Evolutionary conservation across 1,140 invertebrate genomes (phyloP), one percentile per base, ranked within the genome.

Genomic region (Paracyclopina nana): DNA sequence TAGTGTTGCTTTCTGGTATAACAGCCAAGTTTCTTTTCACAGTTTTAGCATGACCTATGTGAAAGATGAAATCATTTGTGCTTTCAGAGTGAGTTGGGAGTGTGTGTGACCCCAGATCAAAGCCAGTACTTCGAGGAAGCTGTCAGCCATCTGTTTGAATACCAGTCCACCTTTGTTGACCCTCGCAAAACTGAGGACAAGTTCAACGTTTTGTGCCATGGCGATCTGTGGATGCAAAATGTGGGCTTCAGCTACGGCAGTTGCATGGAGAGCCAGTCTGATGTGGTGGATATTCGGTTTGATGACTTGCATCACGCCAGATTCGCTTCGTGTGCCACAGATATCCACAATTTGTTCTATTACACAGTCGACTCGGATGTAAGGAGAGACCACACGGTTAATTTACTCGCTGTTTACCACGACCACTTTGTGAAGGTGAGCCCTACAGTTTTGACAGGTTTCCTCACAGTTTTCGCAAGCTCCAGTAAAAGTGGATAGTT

Each of bases 151-250:
- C 34, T 38, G 14, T 20, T 16, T 9, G 20, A 20, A 16, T 16
- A 16, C 34, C 34, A 38, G 20, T 9, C n/a, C 8, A 20, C 14
- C 34, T 16, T 38, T n/a, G 34, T 38, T n/a, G 20, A 38, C 8
- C 34, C 34, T 9, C 4, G 9, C 34, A n/a, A 38, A 38, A 20
- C 14, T 16, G 34, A 38, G n/a, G 14, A n/a, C n/a, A n/a, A 3
- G 8, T 38, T 38, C 34, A n/a, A 38, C 34, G 34, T 38, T 2
- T 38, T 38, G 34, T 38, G 34, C 8, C 34, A 38, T 38, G 34
- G 34, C n/a, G 34, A 38, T 38, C 34, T 38, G n/a, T 38, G 34
- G 34, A n/a, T n/a, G 14, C 34, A 38, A 9, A 38, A 38, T 38
- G 34, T 38, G 2, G n/a, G 14, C 34, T 38, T 38, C 34, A 16